Evolutionary conservation across 1,140 invertebrate species (phyloP).

Genomic region (Megalopta genalis): DNA sequence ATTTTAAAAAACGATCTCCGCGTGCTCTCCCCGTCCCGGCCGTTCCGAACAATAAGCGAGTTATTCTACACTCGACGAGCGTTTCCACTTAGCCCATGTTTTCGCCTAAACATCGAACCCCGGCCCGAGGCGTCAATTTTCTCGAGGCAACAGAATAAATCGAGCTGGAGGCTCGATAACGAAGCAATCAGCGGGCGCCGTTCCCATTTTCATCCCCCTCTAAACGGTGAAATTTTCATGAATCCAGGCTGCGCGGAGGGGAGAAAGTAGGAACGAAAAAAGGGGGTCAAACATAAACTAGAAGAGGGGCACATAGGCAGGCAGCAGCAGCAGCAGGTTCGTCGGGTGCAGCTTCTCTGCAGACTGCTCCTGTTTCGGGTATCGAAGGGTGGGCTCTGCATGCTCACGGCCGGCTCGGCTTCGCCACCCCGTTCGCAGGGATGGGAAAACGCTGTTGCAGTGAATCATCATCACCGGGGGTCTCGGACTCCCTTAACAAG

Average conservation of each 20-base stretch:
- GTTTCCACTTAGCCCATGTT: too few species aligned
- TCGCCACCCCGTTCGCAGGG: conserved; percentile 1
- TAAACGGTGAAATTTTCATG: conserved; percentile 17
- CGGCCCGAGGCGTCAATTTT: too few species aligned
- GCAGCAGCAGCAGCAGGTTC: neutral
- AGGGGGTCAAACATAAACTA: neutral
- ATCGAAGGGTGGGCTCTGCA: conserved; percentile 7
- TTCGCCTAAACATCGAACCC: too few species aligned
- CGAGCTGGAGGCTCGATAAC: neutral
- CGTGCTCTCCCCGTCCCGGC: too few species aligned
- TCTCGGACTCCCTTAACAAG: conserved; percentile 44
- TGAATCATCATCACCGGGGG: conserved; percentile 65
- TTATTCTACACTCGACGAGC: too few species aligned
- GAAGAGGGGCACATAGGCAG: neutral
- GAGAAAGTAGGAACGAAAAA: conserved; percentile 22
- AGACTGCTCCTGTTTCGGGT: conserved; percentile 2
- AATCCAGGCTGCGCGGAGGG: neutral
- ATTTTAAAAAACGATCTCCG: too few species aligned
- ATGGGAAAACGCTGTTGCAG: conserved; percentile 11
- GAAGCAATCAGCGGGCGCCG: neutral
- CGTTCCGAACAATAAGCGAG: too few species aligned
- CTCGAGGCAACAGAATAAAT: too few species aligned
- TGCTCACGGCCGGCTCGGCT: neutral
- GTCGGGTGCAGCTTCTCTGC: conserved; percentile 12
- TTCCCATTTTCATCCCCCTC: neutral